These are phyloP conservation scores for Metalampra italica DNA, from an alignment of 2,888 invertebrate genomes.

Conservation along the genomic window DNA sequence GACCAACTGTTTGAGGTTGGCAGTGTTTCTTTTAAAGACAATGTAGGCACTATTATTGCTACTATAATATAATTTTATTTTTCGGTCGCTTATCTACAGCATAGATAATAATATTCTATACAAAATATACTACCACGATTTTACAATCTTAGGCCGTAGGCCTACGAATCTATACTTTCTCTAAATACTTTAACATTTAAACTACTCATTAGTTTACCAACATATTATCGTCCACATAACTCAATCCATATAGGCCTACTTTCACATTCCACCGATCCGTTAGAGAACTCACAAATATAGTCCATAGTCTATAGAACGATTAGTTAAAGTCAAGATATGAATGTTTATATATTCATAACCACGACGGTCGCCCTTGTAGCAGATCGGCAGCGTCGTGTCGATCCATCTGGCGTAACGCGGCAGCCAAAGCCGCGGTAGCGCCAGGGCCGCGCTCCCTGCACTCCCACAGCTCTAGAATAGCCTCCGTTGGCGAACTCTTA, in stretches of 20 bases:
- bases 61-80: conserved; percentile 69
- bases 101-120: conserved; percentile 61
- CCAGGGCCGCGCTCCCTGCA: conserved; percentile 91
- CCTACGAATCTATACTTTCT: conserved; percentile 58
- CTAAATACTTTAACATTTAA: conserved; percentile 69
- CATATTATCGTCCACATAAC: conserved; percentile 37
- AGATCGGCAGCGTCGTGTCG: conserved; percentile 68
- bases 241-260: conserved; percentile 21
- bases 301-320: conserved; percentile 7
- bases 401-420: conserved; percentile 64
- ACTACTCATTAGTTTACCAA: conserved; percentile 55
- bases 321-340: conserved; percentile 24
- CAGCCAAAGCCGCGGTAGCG: conserved; percentile 85
- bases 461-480: conserved; percentile 97
- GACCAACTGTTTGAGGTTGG: conserved; percentile 39
- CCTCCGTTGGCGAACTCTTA: conserved; percentile 97
- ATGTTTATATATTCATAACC: conserved; percentile 59
- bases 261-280: conserved; percentile 19
- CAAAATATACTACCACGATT: conserved; percentile 74
- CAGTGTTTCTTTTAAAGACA: conserved; percentile 69
- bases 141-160: conserved; percentile 63
- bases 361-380: conserved; percentile 65
- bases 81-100: conserved; percentile 69
- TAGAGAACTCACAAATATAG: conserved; percentile 13
- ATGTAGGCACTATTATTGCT: conserved; percentile 77